Percentiles rank a stretch among this genome's conserved stretches.
Evolutionary conservation across 2,888 invertebrate species (phyloP).

Genomic region (Podabrus alpinus): DNA sequence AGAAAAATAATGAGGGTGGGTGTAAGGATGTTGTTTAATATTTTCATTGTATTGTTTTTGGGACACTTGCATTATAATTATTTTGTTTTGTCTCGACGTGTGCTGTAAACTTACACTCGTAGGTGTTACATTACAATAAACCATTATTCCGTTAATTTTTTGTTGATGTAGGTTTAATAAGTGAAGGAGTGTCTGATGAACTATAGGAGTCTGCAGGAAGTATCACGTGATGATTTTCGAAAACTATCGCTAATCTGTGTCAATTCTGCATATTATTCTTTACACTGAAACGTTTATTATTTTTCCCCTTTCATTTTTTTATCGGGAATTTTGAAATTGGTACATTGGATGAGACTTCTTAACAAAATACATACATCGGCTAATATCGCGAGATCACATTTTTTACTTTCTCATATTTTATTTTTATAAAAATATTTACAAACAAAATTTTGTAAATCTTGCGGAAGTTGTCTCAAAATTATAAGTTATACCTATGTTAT

Average conservation of each 20-base stretch:
- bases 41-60: neutral
- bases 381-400: too few species aligned
- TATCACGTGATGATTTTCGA: neutral
- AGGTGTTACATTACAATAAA: neutral
- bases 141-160: neutral
- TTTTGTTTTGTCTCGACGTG: neutral
- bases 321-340: too few species aligned
- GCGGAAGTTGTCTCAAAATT: neutral
- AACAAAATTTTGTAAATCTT: neutral
- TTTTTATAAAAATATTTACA: neutral
- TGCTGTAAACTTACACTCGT: neutral
- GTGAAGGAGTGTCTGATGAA: neutral
- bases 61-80: neutral
- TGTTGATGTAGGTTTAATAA: neutral
- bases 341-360: too few species aligned
- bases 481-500: neutral
- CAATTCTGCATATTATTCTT: neutral
- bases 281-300: too few species aligned
- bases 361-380: too few species aligned
- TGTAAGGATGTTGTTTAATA: neutral
- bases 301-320: too few species aligned
- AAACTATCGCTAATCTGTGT: neutral
- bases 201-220: neutral
- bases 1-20: neutral
- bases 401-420: too few species aligned